phyloP scores from a whole-genome alignment of 2,113 vertebrate species.

The Hydrochoerus hydrochaeris region DNA sequence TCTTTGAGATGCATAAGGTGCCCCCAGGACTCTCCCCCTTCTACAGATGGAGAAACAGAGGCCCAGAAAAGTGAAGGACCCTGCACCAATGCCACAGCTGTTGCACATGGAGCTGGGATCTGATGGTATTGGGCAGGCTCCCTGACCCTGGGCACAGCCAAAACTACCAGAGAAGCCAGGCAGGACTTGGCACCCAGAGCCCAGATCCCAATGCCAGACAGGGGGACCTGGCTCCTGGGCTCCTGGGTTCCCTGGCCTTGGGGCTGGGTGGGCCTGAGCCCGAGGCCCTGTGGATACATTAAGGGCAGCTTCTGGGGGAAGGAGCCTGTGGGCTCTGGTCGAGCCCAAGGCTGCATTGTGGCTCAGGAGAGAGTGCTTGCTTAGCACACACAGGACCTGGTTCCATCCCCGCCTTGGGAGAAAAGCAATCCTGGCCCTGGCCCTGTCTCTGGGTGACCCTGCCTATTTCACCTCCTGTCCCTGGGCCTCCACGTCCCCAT shows the following conservation, averaged over 20 bases:
- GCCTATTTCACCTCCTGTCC: rapidly evolving
- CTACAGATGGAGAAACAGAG: not conserved
- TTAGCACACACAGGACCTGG: too few relatives aligned
- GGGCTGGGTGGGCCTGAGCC: not conserved
- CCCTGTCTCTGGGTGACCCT: not conserved
- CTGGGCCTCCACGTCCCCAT: not conserved
- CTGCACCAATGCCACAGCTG: not conserved
- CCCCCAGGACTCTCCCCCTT: not conserved
- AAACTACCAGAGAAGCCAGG: not conserved
- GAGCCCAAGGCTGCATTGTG: not conserved
- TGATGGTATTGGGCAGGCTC: not conserved
- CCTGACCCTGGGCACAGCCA: not conserved
- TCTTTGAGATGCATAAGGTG: not conserved
- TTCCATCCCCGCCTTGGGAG: not conserved
- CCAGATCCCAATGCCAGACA: rapidly evolving
- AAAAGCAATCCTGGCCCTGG: too few relatives aligned
- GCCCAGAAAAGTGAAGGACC: not conserved
- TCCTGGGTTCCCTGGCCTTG: too few relatives aligned
- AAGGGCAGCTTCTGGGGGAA: not conserved
- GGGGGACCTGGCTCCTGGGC: not conserved
- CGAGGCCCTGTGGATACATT: rapidly evolving
- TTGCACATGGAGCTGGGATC: too few relatives aligned
- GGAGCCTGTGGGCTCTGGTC: not conserved
- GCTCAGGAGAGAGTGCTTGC: too few relatives aligned
- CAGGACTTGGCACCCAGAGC: not conserved